phyloP scores from a whole-genome alignment of 2,113 vertebrate genomes.

The Sebastes schlegelii region DNA sequence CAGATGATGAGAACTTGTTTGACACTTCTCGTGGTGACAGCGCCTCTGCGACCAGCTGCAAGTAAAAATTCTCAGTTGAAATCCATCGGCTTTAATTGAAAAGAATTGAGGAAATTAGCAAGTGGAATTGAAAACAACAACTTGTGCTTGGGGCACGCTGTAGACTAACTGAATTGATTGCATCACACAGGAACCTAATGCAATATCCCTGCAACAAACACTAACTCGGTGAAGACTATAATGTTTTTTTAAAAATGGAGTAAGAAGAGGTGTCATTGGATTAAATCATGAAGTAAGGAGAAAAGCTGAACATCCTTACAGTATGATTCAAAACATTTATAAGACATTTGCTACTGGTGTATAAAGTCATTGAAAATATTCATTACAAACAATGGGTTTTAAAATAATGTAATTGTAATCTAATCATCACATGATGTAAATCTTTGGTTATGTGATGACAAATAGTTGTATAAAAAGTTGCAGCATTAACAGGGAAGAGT shows the following conservation, averaged over 20 bases:
- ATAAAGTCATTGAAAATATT: too few relatives aligned
- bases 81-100: background rate
- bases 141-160: background rate
- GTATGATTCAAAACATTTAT: too few relatives aligned
- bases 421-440: too few relatives aligned
- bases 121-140: slow-evolving; percentile 12
- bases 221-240: background rate
- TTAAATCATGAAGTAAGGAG: background rate
- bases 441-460: too few relatives aligned
- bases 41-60: background rate
- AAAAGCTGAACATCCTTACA: too few relatives aligned
- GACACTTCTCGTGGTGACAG: slow-evolving; percentile 15
- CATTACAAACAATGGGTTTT: too few relatives aligned
- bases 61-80: background rate
- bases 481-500: too few relatives aligned
- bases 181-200: slow-evolving; percentile 22
- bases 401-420: too few relatives aligned
- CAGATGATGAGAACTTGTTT: slow-evolving; percentile 16
- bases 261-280: background rate
- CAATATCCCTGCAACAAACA: slow-evolving; percentile 29
- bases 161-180: slow-evolving; percentile 1
- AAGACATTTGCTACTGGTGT: too few relatives aligned
- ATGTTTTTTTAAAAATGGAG: background rate
- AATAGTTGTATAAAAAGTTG: too few relatives aligned
- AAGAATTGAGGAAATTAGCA: background rate